Evolutionary conservation across 2,888 invertebrate genomes (phyloP).

Genomic region (Chloroclysta siterata): DNA sequence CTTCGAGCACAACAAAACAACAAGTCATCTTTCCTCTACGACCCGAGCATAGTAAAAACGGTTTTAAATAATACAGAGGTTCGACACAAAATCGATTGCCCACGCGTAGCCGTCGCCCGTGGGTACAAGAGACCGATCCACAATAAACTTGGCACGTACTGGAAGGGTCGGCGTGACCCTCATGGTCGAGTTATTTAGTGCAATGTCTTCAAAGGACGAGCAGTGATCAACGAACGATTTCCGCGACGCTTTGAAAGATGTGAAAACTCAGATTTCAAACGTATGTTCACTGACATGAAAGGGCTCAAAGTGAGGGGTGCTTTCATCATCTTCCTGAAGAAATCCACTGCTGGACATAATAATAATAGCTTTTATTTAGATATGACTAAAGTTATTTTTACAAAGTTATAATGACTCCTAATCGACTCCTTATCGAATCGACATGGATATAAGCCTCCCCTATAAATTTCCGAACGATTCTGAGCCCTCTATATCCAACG

Average conservation of each 20-base stretch:
- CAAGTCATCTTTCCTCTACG: neutral
- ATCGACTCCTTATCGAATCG: too few species aligned
- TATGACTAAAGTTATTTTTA: too few species aligned
- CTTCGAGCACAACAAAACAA: neutral
- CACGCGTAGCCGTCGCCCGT: slow-evolving; percentile 5
- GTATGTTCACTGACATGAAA: neutral
- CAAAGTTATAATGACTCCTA: too few species aligned
- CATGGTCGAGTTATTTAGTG: slow-evolving; percentile 38
- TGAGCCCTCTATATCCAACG: too few species aligned
- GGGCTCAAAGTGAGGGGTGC: too few species aligned
- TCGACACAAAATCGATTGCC: slow-evolving; percentile 30
- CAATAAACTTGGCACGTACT: slow-evolving; percentile 31
- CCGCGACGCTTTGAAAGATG: slow-evolving; percentile 9
- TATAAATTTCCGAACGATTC: too few species aligned
- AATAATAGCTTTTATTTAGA: too few species aligned
- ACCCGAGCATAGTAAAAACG: neutral
- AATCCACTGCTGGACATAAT: too few species aligned
- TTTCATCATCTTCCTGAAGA: too few species aligned
- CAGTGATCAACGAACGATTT: neutral
- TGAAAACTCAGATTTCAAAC: neutral
- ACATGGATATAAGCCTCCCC: too few species aligned
- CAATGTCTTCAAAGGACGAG: slow-evolving; percentile 28
- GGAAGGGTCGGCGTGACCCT: slow-evolving; percentile 29
- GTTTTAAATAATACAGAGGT: slow-evolving; percentile 14
- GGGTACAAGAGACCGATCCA: slow-evolving; percentile 19